These are phyloP conservation scores for Agrotis ipsilon DNA, from an alignment of 2,888 invertebrate species.

Conservation along the genomic window DNA sequence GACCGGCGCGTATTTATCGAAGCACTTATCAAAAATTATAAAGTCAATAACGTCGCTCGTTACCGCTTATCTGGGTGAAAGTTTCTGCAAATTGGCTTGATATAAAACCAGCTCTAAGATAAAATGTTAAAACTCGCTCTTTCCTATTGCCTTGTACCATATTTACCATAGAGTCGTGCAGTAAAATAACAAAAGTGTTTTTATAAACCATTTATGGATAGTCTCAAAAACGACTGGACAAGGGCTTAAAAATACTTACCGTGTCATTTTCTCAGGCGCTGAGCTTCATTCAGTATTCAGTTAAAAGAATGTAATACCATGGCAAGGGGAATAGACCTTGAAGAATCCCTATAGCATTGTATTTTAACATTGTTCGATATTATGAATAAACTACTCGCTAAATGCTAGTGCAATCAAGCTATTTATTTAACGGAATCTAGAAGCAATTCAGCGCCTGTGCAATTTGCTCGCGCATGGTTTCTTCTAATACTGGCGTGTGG, in stretches of 20 bases:
- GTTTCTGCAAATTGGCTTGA: slow-evolving; percentile 40
- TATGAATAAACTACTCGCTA: no score
- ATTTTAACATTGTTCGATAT: no score
- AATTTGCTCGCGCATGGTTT: background rate
- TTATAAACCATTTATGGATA: background rate
- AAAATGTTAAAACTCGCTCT: slow-evolving; percentile 7
- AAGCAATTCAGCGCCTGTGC: slow-evolving; percentile 11
- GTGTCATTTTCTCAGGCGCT: no score
- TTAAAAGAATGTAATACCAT: no score
- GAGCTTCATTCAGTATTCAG: no score
- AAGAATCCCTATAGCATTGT: no score
- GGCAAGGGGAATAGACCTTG: no score
- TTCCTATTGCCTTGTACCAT: background rate
- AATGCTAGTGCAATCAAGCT: no score
- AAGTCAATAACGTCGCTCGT: slow-evolving; percentile 45
- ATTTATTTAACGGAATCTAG: no score
- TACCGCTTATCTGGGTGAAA: slow-evolving; percentile 48
- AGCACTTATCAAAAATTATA: slow-evolving; percentile 46
- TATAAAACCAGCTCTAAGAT: slow-evolving; percentile 44
- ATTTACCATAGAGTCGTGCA: background rate
- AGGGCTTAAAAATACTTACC: no score
- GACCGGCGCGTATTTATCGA: slow-evolving; percentile 43
- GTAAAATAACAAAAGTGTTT: background rate
- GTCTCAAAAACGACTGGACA: no score
- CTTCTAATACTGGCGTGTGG: background rate